phyloP scores from a whole-genome alignment of 1,140 invertebrate species.

The Ganaspis sp. region DNA sequence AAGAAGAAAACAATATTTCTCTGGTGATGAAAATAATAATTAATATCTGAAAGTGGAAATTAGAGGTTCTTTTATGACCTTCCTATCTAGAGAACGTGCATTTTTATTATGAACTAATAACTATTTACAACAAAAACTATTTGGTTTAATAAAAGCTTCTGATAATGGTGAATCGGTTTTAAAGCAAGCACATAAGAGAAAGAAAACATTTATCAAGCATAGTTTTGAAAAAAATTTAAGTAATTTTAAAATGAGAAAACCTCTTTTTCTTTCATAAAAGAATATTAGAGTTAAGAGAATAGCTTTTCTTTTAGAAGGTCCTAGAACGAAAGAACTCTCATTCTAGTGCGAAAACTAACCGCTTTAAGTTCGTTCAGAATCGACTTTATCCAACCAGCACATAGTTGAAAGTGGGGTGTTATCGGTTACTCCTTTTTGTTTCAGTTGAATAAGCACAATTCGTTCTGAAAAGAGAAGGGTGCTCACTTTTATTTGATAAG shows the following conservation, averaged over 20 bases:
- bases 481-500: constrained; percentile 26
- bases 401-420: constrained; percentile 19
- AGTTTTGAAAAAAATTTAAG: neutral
- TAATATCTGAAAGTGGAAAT: too few relatives aligned
- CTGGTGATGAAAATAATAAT: too few relatives aligned
- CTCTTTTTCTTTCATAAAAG: neutral
- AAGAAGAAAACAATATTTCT: too few relatives aligned
- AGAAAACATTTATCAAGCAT: too few relatives aligned
- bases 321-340: neutral
- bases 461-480: constrained; percentile 13
- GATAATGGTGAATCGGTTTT: too few relatives aligned
- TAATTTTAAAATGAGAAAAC: neutral
- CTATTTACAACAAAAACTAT: too few relatives aligned
- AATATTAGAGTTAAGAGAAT: neutral
- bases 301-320: constrained; percentile 6
- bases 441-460: constrained; percentile 27
- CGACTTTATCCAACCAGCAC: constrained; percentile 8
- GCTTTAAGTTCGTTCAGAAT: constrained; percentile 21
- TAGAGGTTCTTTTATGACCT: too few relatives aligned
- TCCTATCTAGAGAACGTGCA: too few relatives aligned
- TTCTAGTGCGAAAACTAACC: neutral
- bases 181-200: too few relatives aligned
- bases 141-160: too few relatives aligned
- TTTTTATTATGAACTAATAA: too few relatives aligned
- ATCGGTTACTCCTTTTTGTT: constrained; percentile 27